phyloP scores from a whole-genome alignment of 2,888 invertebrate species.

The Amorpha juglandis region DNA sequence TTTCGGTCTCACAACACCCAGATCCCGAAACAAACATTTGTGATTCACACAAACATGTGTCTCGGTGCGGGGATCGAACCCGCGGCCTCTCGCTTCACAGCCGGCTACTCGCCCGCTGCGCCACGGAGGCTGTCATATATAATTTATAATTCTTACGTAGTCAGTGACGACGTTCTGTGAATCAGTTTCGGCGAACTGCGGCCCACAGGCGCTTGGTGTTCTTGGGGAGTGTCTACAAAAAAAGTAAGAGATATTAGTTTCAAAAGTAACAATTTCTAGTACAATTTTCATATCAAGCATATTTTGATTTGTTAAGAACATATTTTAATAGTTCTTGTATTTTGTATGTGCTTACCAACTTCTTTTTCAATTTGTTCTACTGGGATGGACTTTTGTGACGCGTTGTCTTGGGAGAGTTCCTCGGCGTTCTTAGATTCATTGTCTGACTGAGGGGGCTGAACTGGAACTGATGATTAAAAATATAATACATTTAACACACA shows the following conservation, averaged over 20 bases:
- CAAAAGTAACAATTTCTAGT: too few relatives aligned
- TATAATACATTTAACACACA: too few relatives aligned
- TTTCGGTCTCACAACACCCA: too few relatives aligned
- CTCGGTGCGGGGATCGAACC: too few relatives aligned
- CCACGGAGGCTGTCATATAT: neutral
- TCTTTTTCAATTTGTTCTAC: slow-evolving; percentile 69
- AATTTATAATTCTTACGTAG: slow-evolving; percentile 65
- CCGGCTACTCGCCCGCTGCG: too few relatives aligned
- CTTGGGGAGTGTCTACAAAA: slow-evolving; percentile 64
- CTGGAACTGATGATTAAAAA: slow-evolving; percentile 13
- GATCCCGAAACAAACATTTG: too few relatives aligned
- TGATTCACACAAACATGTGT: too few relatives aligned
- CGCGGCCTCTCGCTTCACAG: too few relatives aligned
- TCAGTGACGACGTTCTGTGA: slow-evolving; percentile 85
- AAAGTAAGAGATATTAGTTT: too few relatives aligned
- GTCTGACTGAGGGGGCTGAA: slow-evolving; percentile 30
- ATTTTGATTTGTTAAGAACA: neutral
- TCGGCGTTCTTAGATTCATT: slow-evolving; percentile 60
- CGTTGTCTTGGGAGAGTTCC: slow-evolving; percentile 53
- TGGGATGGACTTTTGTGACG: slow-evolving; percentile 64
- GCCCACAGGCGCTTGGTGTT: slow-evolving; percentile 52
- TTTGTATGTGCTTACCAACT: slow-evolving; percentile 57
- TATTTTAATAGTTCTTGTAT: neutral
- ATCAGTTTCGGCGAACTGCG: slow-evolving; percentile 77
- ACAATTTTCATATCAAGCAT: neutral